Percentiles rank a stretch among this genome's conserved stretches.
Conservation (phyloP, 2,797 vertebrate species). For the Sebastes glaucus region DNA sequence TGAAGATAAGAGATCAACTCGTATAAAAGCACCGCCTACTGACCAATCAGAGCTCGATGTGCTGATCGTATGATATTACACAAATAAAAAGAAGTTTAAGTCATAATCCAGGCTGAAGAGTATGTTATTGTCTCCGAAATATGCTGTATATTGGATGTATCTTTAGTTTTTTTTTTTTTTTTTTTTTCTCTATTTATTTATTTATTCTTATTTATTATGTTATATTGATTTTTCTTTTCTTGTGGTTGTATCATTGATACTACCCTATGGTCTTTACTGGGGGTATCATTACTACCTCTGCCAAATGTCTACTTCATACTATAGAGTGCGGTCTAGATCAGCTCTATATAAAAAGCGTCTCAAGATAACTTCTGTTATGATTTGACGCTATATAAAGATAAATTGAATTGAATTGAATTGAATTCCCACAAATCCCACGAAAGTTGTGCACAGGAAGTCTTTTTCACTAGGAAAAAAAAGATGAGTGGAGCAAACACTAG, state of each 20-base stretch:
- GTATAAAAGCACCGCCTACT: too few species aligned
- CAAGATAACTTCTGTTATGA: too few species aligned
- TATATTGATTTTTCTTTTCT: neutral
- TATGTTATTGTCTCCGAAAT: neutral
- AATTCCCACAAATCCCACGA: too few species aligned
- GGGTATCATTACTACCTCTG: neutral
- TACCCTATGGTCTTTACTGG: neutral
- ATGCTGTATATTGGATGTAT: neutral
- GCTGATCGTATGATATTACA: too few species aligned
- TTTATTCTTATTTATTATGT: neutral
- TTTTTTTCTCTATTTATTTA: neutral
- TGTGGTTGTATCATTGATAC: neutral
- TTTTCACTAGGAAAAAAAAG: neutral
- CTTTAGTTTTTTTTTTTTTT: too few species aligned
- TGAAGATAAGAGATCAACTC: too few species aligned
- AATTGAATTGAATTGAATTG: fast-evolving
- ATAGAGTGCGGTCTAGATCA: neutral
- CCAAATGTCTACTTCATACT: neutral
- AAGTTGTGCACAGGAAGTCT: neutral
- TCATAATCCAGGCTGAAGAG: too few species aligned
- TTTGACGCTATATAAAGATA: too few species aligned
- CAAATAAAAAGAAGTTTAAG: too few species aligned
- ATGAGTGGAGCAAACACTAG: neutral
- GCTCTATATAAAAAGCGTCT: too few species aligned
- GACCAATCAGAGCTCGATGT: too few species aligned